Conservation (phyloP, 2,888 invertebrate species). For the Dasypolia templi region DNA sequence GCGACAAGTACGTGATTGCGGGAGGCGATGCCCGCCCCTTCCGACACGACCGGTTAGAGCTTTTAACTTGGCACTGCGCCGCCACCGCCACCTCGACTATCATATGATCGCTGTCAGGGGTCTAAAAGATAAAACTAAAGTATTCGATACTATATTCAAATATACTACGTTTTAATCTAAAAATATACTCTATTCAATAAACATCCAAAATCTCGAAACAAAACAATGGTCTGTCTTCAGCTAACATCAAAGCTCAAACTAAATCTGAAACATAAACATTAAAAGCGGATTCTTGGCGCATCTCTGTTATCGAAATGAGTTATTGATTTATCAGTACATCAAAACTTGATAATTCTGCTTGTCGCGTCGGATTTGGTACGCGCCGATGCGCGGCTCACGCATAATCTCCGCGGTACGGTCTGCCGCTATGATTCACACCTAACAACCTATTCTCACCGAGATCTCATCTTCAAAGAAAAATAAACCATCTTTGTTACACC, state of each 20-base stretch:
- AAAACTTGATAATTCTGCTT: slow-evolving; percentile 85
- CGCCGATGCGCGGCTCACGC: slow-evolving; percentile 81
- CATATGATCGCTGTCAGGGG: slow-evolving; percentile 64
- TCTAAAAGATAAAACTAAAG: slow-evolving; percentile 56
- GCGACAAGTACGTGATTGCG: slow-evolving; percentile 89
- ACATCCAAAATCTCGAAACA: neutral
- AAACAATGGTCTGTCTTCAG: slow-evolving; percentile 14
- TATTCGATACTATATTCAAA: slow-evolving; percentile 17
- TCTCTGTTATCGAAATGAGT: slow-evolving; percentile 78
- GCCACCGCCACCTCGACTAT: slow-evolving; percentile 62
- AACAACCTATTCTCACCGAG: slow-evolving; percentile 82
- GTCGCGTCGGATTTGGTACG: slow-evolving; percentile 86
- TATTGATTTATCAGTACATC: slow-evolving; percentile 89
- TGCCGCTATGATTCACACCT: slow-evolving; percentile 79
- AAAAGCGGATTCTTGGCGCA: slow-evolving; percentile 55
- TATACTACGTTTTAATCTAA: slow-evolving; percentile 17
- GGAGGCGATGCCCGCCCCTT: slow-evolving; percentile 84
- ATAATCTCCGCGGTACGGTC: slow-evolving; percentile 85
- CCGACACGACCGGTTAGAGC: slow-evolving; percentile 84
- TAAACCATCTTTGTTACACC: slow-evolving; percentile 87
- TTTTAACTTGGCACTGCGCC: slow-evolving; percentile 75
- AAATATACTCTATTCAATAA: neutral
- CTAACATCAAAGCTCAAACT: slow-evolving; percentile 40
- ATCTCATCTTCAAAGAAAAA: slow-evolving; percentile 86
- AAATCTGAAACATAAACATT: slow-evolving; percentile 48